Base-by-base conservation (phyloP, 2,888 invertebrate species). In the Drosophila kuntzei region DNA sequence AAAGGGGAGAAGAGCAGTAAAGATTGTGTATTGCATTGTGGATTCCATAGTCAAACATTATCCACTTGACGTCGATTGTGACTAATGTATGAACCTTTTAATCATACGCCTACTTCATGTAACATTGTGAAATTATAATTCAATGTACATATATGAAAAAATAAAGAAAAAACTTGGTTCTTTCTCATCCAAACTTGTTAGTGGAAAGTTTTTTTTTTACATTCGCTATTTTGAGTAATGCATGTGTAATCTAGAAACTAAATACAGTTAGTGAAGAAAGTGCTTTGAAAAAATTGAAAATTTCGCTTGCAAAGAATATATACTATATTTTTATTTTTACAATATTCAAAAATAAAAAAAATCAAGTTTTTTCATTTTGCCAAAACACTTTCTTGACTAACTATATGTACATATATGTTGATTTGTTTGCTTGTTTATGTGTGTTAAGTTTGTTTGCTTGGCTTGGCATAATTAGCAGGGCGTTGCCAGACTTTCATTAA, bases 401-500 rank as follows among this genome's bases (percentile, higher is more conserved):
- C n/a, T n/a, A n/a, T n/a, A n/a, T n/a, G n/a, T n/a, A n/a, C n/a
- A n/a, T n/a, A n/a, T n/a, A n/a, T n/a, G n/a, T n/a, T n/a, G n/a
- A n/a, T n/a, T n/a, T 25, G 25, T 6, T 25, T 25, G 25, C 25
- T 5, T 14, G n/a, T n/a, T n/a, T n/a, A n/a, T n/a, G n/a, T n/a
- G n/a, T n/a, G n/a, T n/a, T 53, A 32, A n/a, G 27, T 8, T 47
- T 68, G 29, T 46, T 64, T 65, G 44, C 25, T 53, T 25, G 62
- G 49, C 20, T 55, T 9, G 41, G 54, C 72, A 50, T 59, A 59
- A 66, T 71, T 55, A 74, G 43, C 50, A 37, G 41, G 50, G 50
- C 66, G 57, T 72, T 78, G 66, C 41, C 78, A 65, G 72, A 65
- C 57, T 64, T 77, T 64, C 57, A 34, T 58, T 20, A 29, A 46